These are phyloP conservation scores for Clarias pachynema DNA, from an alignment of 2,797 vertebrate genomes.

Conservation along the genomic window DNA sequence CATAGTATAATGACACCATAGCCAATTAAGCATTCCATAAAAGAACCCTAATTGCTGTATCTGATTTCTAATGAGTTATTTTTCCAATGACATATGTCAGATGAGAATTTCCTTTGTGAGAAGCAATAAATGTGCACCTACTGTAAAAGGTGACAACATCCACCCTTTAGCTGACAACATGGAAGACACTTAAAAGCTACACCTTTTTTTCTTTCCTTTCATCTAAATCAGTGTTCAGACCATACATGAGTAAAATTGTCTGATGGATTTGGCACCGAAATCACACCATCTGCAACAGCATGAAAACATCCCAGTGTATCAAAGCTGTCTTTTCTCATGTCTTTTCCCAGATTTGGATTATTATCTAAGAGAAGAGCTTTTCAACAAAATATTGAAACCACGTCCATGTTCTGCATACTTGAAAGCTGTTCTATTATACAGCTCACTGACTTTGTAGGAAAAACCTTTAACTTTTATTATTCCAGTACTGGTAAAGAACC, in stretches of 20 bases:
- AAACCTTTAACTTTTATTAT: background rate
- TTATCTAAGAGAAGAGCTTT: background rate
- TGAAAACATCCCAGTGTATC: slow-evolving; percentile 19
- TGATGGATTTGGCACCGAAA: background rate
- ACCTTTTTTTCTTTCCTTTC: too few relatives aligned
- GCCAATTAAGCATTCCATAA: background rate
- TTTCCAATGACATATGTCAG: background rate
- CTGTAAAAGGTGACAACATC: background rate
- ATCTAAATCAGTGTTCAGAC: background rate
- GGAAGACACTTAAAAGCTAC: background rate
- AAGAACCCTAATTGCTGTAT: background rate
- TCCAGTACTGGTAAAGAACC: background rate
- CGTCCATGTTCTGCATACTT: background rate
- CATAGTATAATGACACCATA: background rate
- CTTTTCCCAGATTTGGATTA: background rate
- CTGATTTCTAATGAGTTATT: background rate
- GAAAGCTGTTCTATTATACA: background rate
- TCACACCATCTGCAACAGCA: slow-evolving; percentile 17
- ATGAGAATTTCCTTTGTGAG: background rate
- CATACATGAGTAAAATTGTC: background rate
- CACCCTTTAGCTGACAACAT: too few relatives aligned
- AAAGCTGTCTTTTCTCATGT: background rate
- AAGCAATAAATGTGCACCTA: background rate
- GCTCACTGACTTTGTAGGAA: background rate
- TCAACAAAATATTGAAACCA: background rate